Base-by-base conservation (phyloP, 2,797 vertebrate genomes). In the Channallabes apus region DNA sequence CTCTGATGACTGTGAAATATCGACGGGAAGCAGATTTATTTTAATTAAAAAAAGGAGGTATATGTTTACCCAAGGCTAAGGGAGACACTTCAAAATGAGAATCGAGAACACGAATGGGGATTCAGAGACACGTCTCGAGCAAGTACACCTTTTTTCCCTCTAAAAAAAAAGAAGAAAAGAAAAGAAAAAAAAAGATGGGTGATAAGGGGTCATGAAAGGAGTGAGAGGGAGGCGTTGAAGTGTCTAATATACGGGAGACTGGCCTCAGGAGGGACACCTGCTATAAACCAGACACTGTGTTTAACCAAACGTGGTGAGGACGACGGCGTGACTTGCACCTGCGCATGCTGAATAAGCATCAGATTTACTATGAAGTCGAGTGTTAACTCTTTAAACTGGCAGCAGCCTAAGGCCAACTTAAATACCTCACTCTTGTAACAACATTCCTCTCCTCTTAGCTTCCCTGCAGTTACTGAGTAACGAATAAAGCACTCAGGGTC, bases 21-120 rank as follows among this genome's bases (percentile, higher is more conserved):
- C 91, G 93, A 91, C 91, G 88, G 88, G 92, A 92, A 90, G 92
- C 91, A 92, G 94, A 94, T 96, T 94, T 93, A 94, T 95, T 95
- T 94, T 94, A 95, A 96, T 95, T 95, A 94, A 95, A 94, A 92
- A 87, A 68, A 89, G 85, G 80, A 89, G 86, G 85, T 82, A 88
- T 82, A 88, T 92, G 93, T 95, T 94, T 92, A 93, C 92, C 91
- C 91, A 91, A 91, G 90, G 88, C 86, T 83, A 88, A 87, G 82
- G 87, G 84, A 77, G 89, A 88, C 90, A 91, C 88, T 92, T 90
- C 88, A 90, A 91, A 89, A 92, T 82, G 82, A 92, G 91, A 91
- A 82, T 20, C 38, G 1, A 51, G 62, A 83, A 62, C 27, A 58
- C 51, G 68, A 86, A 89, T 85, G 86, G 46, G 83, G 58, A 24